phyloP scores from a whole-genome alignment of 2,113 vertebrate species.

The Grammomys dolichurus region DNA sequence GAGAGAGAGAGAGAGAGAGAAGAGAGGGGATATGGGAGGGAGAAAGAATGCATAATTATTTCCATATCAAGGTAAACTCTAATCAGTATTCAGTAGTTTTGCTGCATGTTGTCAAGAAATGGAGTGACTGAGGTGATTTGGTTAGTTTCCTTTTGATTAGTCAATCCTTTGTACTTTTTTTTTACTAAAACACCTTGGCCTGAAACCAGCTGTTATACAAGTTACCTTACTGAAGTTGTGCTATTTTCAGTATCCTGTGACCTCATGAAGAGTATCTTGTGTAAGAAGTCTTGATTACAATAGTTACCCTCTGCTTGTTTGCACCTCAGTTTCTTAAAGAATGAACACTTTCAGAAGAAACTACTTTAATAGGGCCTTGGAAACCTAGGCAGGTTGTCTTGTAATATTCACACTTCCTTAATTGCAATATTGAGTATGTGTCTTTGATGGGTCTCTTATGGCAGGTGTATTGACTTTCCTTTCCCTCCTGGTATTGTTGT shows the following conservation, averaged over 20 bases:
- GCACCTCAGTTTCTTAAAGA: background rate
- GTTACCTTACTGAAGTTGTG: conserved; percentile 38
- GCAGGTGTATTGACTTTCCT: conserved; percentile 65
- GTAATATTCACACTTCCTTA: conserved; percentile 64
- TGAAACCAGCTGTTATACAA: conserved; percentile 16
- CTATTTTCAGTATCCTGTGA: conserved; percentile 30
- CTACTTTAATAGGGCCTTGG: conserved; percentile 52
- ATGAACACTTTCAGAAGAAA: conserved; percentile 58
- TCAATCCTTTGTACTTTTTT: background rate
- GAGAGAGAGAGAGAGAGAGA: background rate
- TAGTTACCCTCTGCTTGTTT: conserved; percentile 48
- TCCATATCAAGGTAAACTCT: background rate
- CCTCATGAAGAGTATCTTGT: background rate
- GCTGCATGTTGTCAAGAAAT: conserved; percentile 12
- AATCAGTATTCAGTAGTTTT: conserved; percentile 36
- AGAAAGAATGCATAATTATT: background rate
- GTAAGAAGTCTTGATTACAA: conserved; percentile 52
- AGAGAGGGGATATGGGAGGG: background rate
- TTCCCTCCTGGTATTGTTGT: conserved; percentile 42
- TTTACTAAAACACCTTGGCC: conserved; percentile 37
- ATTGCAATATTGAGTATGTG: conserved; percentile 47
- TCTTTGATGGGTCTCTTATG: conserved; percentile 62
- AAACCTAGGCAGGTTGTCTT: conserved; percentile 19
- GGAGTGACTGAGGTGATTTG: background rate
- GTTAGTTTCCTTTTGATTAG: background rate